phyloP scores from a whole-genome alignment of 2,113 vertebrate genomes.

The Oncorhynchus tshawytscha region DNA sequence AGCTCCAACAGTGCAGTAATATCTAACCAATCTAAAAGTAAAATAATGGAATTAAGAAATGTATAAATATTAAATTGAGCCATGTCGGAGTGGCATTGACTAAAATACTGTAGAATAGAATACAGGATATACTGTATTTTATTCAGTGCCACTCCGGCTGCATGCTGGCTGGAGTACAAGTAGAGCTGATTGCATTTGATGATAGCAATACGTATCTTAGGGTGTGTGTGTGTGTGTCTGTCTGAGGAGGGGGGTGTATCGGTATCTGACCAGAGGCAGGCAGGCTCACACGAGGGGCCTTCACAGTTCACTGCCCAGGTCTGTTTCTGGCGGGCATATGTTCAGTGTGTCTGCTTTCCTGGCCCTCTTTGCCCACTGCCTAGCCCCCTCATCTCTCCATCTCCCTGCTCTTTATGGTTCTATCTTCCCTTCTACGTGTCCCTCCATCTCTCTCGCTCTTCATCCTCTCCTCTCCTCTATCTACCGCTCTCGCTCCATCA shows the following conservation, averaged over 20 bases:
- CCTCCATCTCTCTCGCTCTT: not conserved
- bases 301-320: constrained; percentile 3
- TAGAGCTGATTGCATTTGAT: constrained; percentile 49
- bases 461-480: not conserved
- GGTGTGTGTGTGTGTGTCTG: constrained; percentile 4
- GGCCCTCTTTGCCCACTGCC: not conserved
- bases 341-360: not conserved
- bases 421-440: not conserved
- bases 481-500: not conserved
- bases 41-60: too few relatives aligned
- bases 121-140: too few relatives aligned
- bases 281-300: constrained; percentile 15
- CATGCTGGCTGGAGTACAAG: constrained; percentile 48
- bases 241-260: not conserved
- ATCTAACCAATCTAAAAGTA: too few relatives aligned
- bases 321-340: not conserved
- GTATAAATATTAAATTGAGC: too few relatives aligned
- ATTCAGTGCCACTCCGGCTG: not conserved
- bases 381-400: not conserved
- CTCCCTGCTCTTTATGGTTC: not conserved
- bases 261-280: constrained; percentile 1
- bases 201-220: constrained; percentile 49
- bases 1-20: too few relatives aligned
- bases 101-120: too few relatives aligned
- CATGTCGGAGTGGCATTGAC: too few relatives aligned